A percentile compares a stretch with the other conserved stretches of the same genome.
These are phyloP conservation scores for Sphaerophoria rueppellii DNA, from an alignment of 2,888 invertebrate genomes.

Conservation along the genomic window DNA sequence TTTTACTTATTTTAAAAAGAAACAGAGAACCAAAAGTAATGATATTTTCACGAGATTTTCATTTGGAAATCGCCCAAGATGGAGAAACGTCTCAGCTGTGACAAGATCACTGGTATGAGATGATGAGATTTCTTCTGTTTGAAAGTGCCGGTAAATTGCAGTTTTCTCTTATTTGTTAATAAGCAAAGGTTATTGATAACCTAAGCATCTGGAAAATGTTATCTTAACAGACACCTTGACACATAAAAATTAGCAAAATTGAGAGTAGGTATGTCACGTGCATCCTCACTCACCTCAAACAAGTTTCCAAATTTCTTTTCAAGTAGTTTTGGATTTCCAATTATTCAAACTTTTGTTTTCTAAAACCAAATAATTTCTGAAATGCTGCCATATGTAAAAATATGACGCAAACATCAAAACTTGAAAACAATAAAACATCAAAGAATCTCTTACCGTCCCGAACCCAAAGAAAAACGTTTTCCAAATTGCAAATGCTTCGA, in stretches of 20 bases:
- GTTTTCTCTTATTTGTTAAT: too few relatives aligned
- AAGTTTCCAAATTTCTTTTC: constrained; percentile 44
- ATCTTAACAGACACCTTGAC: constrained; percentile 39
- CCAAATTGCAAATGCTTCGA: constrained; percentile 43
- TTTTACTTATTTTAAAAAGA: too few relatives aligned
- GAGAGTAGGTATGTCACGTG: constrained; percentile 26
- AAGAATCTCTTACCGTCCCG: constrained; percentile 29
- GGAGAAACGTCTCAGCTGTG: too few relatives aligned
- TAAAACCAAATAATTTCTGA: constrained; percentile 28
- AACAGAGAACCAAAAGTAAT: too few relatives aligned
- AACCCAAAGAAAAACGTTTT: constrained; percentile 15
- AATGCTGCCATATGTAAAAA: constrained; percentile 56
- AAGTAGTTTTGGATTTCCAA: constrained; percentile 51
- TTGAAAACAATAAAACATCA: constrained; percentile 41
- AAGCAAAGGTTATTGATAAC: too few relatives aligned
- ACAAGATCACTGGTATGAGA: too few relatives aligned
- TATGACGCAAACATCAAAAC: constrained; percentile 12
- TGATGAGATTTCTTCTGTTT: too few relatives aligned
- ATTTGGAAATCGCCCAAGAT: too few relatives aligned
- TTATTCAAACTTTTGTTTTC: neutral
- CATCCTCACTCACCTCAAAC: neutral
- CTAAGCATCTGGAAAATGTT: constrained; percentile 37
- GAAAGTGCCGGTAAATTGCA: too few relatives aligned
- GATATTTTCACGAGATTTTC: too few relatives aligned
- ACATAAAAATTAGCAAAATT: constrained; percentile 8